Base-by-base conservation (phyloP, 2,888 invertebrate species). In the Papilio elwesi region DNA sequence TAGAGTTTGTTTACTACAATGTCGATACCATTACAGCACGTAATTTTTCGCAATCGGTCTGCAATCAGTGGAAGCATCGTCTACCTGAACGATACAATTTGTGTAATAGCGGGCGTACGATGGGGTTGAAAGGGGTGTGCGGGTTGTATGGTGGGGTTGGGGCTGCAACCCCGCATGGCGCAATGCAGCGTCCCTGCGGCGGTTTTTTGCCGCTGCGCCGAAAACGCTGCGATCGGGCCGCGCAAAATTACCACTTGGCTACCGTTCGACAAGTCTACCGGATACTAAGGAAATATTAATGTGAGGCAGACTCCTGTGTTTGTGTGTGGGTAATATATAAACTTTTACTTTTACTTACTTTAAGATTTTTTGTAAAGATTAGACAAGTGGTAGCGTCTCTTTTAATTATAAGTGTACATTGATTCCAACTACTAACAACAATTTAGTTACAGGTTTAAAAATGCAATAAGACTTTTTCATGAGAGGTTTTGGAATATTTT, bases 181-280 rank as follows among this genome's bases (percentile, higher is more conserved):
- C 59, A 62, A 43, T 62, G 59, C 57, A 66, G 38, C 62, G 59
- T 67, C 43, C 48, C 59, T 59, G 71, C 65, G 57, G 57, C 65
- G 65, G 47, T 26, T 66, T 66, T 66, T 57, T 55, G 57, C 43
- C 71, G 71, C 52, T 53, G 72, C 72, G 72, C 36, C 36, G 38
- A 68, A 72, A 72, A 64, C 68, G 43, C 48, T 52, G 72, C 68
- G 68, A 77, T 78, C 77, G 73, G 69, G 71, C 78, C 78, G 78
- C 77, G 65, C 70, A 55, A 65, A 70, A 70, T 70, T 70, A 49
- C 63, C 51, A 64, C 48, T 70, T 65, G 65, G 64, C 55, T 65
- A 65, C 55, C 70, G 48, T 57, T 65, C 65, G 15, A 15, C 36
- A 55, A 65, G 38, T 48, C n/a, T 49, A 15, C 38, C 43, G 55